Conservation (phyloP, 2,113 vertebrate genomes). For the Trachemys scripta region DNA sequence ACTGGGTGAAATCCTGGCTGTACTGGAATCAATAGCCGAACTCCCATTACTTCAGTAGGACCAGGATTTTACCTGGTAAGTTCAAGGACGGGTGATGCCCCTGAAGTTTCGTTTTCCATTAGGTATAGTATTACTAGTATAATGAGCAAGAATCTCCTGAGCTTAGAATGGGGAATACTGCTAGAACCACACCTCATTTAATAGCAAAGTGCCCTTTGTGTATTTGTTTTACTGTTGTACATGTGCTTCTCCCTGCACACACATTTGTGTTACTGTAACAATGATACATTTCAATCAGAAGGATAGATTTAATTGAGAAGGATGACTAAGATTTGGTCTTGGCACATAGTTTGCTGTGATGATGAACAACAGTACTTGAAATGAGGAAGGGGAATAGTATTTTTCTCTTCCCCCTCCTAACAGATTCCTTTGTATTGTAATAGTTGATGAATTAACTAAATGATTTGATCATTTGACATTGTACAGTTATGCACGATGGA, state of each 20-base stretch:
- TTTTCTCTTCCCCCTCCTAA: neutral
- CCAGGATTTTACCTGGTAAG: neutral
- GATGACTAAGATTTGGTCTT: neutral
- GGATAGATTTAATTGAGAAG: neutral
- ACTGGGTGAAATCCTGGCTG: neutral
- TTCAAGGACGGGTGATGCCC: neutral
- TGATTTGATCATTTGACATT: neutral
- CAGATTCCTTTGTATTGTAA: neutral
- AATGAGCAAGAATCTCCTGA: neutral
- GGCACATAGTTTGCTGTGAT: rapidly evolving
- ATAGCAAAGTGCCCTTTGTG: neutral
- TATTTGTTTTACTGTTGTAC: neutral
- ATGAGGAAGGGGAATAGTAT: neutral
- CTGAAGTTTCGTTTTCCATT: neutral
- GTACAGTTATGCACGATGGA: neutral
- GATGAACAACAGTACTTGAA: neutral
- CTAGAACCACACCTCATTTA: neutral
- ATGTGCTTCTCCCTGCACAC: neutral
- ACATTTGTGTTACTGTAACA: neutral
- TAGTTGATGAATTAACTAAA: neutral
- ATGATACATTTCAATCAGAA: neutral
- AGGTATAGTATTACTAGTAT: neutral
- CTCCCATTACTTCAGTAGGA: neutral
- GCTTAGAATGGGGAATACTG: neutral
- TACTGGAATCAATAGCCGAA: neutral